Evolutionary conservation across 37 sponge, comb jelly and placozoan species (phyloP), one percentile per base, ranked within the genome.

Genomic region (Sycon ciliatum): DNA sequence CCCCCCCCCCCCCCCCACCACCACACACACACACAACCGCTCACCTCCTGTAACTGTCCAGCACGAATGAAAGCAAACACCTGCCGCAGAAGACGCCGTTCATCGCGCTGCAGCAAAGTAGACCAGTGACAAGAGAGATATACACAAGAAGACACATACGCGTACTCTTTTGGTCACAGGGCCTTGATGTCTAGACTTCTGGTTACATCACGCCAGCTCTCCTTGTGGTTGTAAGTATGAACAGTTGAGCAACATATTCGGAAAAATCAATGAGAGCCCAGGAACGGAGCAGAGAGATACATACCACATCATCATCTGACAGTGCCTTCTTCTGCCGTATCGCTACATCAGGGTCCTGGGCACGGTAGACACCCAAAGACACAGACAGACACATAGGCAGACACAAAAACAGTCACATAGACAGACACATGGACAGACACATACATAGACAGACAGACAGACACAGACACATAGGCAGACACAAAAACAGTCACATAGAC

Each of bases 301-400:
- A 3, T 32, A 80, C 81, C 74, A 56, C 77, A 67, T 91, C 92
- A n/a, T 84, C 40, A 1, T 87, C 88, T 1, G 83, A 77, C 23
- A 91, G 66, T 18, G 79, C 71, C 38, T 75, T 81, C 13, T 69
- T 73, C 60, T 84, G 63, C 31, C 95, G 35, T 11, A 69, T 62
- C 3, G 85, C 79, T 38, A 88, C 95, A 76, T 95, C 95, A 38
- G 90, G 87, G 58, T 95, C 95, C 93, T 86, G 36, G 1, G 7
- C 9, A 4, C 6, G 4, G 6, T 62, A 20, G 24, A 63, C 3
- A 18, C 37, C 32, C 30, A 36, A 4, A 36, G 3, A 35, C 28
- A 72, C 28, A 67, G 28, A 36, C 24, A 24, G 31, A 35, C n/a
- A 67, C 36, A 42, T 36, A 13, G 13, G 49, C 49, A 13, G 13